phyloP scores from a whole-genome alignment of 2,113 vertebrate species.

The Hucho hucho region DNA sequence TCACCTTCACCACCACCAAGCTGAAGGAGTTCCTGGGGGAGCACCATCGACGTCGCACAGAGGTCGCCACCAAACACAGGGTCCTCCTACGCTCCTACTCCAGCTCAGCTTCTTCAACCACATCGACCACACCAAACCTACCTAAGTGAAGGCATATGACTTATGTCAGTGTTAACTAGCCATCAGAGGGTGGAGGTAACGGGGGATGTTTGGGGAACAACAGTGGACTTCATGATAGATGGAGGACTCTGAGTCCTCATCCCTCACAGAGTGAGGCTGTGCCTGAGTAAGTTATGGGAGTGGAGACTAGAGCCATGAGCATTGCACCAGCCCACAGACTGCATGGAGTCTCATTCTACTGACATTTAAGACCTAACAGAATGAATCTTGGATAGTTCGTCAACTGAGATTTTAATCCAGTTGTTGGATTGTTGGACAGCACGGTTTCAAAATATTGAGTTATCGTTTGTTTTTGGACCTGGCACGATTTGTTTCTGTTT shows the following conservation, averaged over 20 bases:
- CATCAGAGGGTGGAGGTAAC: constrained; percentile 3
- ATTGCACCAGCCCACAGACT: too few species aligned
- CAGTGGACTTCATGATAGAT: background rate
- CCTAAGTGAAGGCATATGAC: constrained; percentile 61
- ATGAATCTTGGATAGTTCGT: too few species aligned
- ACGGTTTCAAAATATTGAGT: background rate
- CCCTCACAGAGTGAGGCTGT: too few species aligned
- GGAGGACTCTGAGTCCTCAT: too few species aligned
- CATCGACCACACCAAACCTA: constrained; percentile 31
- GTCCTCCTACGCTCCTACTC: constrained; percentile 91
- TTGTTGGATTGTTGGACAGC: too few species aligned
- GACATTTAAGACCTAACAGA: too few species aligned
- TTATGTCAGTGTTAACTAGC: background rate
- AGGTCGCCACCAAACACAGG: constrained; percentile 88
- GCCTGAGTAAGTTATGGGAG: too few species aligned
- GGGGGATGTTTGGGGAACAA: constrained; percentile 8
- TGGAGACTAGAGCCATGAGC: too few species aligned
- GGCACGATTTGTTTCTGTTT: background rate
- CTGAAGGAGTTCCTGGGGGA: constrained; percentile 93
- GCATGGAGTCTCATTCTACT: too few species aligned
- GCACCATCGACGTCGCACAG: constrained; percentile 78
- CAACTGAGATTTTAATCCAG: too few species aligned
- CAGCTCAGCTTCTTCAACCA: constrained; percentile 61
- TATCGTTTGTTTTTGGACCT: background rate
- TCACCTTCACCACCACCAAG: constrained; percentile 88